These are phyloP conservation scores for Charadrius vociferus DNA, from an alignment of 2,113 vertebrate genomes.

Conservation along the genomic window DNA sequence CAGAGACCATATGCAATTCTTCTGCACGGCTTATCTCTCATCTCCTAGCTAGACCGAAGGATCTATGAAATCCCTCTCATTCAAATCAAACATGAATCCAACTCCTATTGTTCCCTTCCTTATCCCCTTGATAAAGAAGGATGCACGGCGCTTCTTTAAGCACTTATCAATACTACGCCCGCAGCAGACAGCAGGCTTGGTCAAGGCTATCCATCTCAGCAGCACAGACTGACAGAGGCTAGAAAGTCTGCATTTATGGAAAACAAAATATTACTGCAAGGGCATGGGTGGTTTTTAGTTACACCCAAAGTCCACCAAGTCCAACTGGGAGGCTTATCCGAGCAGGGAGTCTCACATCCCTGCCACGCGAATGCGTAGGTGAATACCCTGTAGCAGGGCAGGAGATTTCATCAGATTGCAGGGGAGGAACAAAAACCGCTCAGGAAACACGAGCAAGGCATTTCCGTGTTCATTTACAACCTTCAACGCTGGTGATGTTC, in stretches of 20 bases:
- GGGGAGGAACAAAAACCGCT: not conserved
- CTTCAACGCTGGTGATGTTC: not conserved
- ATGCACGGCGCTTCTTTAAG: not conserved
- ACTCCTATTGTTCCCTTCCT: slow-evolving; percentile 20
- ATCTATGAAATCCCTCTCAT: slow-evolving; percentile 39
- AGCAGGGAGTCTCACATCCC: not conserved
- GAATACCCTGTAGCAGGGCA: not conserved
- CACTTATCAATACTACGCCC: not conserved
- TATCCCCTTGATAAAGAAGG: slow-evolving; percentile 37
- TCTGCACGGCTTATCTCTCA: slow-evolving; percentile 16
- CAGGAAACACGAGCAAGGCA: not conserved
- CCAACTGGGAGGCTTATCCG: not conserved
- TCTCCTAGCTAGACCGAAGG: not conserved
- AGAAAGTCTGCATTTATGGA: not conserved
- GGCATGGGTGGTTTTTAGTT: not conserved
- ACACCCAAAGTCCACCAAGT: not conserved
- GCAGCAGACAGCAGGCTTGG: not conserved
- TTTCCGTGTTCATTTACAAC: not conserved
- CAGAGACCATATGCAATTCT: not conserved
- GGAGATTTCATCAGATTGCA: not conserved
- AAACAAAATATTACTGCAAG: not conserved
- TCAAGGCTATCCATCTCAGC: not conserved
- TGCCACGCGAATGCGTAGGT: rapidly evolving
- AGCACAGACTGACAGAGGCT: not conserved
- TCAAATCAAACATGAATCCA: slow-evolving; percentile 41